These are phyloP conservation scores for Callipepla squamata DNA, from an alignment of 2,113 vertebrate species.

Conservation along the genomic window DNA sequence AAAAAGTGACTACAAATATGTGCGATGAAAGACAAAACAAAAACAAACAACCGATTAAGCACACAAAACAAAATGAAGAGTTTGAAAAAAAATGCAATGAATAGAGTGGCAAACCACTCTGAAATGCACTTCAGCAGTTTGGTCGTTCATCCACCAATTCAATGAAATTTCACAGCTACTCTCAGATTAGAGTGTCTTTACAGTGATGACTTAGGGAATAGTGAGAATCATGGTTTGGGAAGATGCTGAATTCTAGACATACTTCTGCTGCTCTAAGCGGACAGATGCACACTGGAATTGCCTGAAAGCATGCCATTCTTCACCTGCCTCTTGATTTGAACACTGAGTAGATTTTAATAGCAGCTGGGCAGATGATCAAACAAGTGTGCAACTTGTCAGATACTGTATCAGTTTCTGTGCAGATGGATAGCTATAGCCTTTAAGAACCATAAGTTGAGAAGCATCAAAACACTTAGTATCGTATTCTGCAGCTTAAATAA, in stretches of 20 bases:
- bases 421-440: neutral
- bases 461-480: neutral
- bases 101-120: neutral
- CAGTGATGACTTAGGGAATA: neutral
- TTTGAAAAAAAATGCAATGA: neutral
- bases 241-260: neutral
- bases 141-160: neutral
- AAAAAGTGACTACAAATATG: neutral
- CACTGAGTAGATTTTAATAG: neutral
- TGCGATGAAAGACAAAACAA: neutral
- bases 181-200: neutral
- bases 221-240: neutral
- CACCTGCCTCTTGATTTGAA: conserved; percentile 6
- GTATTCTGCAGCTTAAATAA: neutral
- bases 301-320: neutral
- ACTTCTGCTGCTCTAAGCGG: neutral
- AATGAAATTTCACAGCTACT: neutral
- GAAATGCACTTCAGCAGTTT: neutral
- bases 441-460: neutral
- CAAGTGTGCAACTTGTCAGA: neutral
- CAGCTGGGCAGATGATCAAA: neutral
- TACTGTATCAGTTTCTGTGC: neutral
- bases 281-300: neutral
- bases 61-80: neutral
- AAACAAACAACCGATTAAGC: neutral